These are phyloP conservation scores for Coregonus suidteri DNA, from an alignment of 2,797 vertebrate species.

Conservation along the genomic window DNA sequence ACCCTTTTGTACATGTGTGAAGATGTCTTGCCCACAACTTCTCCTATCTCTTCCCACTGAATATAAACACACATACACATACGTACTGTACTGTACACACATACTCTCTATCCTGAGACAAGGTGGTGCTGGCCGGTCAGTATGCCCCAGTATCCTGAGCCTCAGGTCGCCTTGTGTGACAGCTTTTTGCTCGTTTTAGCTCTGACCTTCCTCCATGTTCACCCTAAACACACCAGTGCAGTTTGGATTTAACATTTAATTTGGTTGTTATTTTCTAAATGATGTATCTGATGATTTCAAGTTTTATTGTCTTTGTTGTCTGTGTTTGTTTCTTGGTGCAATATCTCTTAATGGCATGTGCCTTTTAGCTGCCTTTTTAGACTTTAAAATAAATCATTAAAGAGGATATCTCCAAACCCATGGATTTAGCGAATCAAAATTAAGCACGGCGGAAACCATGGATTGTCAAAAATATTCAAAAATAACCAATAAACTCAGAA, in stretches of 20 bases:
- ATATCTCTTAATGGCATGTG: constrained; percentile 78
- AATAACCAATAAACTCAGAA: constrained; percentile 62
- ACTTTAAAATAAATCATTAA: constrained; percentile 72
- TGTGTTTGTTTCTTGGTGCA: constrained; percentile 76
- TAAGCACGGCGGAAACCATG: constrained; percentile 71
- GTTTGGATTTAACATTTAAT: constrained; percentile 64
- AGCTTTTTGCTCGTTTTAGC: constrained; percentile 61
- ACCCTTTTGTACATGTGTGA: constrained; percentile 74
- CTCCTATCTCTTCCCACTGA: constrained; percentile 34
- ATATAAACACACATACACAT: constrained; percentile 36
- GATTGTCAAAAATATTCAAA: constrained; percentile 54
- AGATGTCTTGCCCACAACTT: constrained; percentile 66
- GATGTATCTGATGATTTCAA: constrained; percentile 68
- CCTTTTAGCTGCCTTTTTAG: constrained; percentile 81
- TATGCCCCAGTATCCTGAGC: constrained; percentile 44
- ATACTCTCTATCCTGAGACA: constrained; percentile 45
- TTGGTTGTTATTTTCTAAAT: constrained; percentile 66
- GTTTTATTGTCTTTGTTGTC: constrained; percentile 69
- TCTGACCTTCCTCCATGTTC: constrained; percentile 63
- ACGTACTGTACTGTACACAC: neutral
- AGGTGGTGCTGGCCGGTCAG: constrained; percentile 47
- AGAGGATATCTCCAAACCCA: constrained; percentile 69
- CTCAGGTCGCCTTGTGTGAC: constrained; percentile 57
- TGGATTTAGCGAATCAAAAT: constrained; percentile 69
- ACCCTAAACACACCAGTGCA: constrained; percentile 69